These are phyloP conservation scores for Metopolophium dirhodum DNA, from an alignment of 1,140 invertebrate species.

Conservation along the genomic window DNA sequence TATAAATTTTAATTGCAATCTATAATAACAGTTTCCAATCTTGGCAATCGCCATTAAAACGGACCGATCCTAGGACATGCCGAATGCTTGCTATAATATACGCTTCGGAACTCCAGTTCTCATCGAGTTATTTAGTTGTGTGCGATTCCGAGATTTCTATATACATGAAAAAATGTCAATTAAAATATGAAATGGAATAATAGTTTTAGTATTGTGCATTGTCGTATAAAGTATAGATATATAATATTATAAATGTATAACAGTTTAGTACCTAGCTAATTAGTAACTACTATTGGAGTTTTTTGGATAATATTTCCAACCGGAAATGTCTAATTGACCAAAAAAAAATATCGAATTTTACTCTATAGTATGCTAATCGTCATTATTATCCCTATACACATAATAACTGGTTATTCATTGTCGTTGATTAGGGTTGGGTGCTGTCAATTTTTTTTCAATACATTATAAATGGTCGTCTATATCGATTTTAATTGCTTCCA, in stretches of 20 bases:
- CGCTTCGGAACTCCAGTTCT: neutral
- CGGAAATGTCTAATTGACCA: neutral
- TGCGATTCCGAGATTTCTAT: neutral
- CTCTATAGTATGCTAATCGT: neutral
- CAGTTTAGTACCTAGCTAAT: neutral
- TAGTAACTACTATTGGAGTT: neutral
- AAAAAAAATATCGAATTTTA: neutral
- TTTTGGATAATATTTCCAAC: neutral
- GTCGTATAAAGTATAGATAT: neutral
- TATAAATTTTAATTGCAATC: conserved; percentile 10
- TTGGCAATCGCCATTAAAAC: neutral
- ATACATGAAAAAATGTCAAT: neutral
- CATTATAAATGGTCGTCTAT: neutral
- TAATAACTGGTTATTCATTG: neutral
- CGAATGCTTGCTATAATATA: neutral
- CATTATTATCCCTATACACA: neutral
- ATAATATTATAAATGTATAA: too few relatives aligned
- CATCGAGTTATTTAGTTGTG: neutral
- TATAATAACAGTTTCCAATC: neutral
- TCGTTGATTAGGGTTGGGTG: neutral
- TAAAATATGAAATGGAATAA: neutral
- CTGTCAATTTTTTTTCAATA: neutral
- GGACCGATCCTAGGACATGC: neutral
- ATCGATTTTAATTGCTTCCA: conserved; percentile 16
- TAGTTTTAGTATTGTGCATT: neutral